Evolutionary conservation across 2,113 vertebrate genomes (phyloP).

Genomic region (Erythrolamprus reginae): DNA sequence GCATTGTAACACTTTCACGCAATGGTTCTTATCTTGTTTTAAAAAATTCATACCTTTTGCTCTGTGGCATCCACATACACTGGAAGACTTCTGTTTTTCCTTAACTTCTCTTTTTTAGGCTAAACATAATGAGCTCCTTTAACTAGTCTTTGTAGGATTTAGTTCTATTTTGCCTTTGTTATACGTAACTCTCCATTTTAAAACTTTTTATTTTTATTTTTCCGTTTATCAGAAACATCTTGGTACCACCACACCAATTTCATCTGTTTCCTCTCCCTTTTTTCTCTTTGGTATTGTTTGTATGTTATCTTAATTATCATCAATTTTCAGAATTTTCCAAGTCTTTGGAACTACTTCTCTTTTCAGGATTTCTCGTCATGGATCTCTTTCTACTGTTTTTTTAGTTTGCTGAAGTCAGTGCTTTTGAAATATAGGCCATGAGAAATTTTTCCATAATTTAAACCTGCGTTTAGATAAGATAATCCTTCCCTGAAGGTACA

Average conservation of each 20-base stretch:
- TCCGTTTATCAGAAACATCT: background rate
- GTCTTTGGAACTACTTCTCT: background rate
- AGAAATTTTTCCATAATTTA: background rate
- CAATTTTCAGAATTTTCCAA: background rate
- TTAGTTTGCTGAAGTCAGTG: background rate
- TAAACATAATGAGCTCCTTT: background rate
- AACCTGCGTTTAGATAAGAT: background rate
- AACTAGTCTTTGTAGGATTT: background rate
- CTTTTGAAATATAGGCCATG: background rate
- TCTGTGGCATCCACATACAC: background rate
- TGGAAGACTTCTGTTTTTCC: background rate
- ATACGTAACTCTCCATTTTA: background rate
- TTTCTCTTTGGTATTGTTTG: background rate
- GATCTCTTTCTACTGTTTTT: background rate
- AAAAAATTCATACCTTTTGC: background rate
- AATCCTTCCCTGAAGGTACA: background rate
- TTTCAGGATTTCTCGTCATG: background rate
- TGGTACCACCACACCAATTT: background rate
- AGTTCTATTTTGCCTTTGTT: background rate
- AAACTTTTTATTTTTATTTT: background rate
- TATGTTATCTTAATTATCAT: background rate
- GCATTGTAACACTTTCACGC: background rate
- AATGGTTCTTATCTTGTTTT: background rate
- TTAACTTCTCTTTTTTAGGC: background rate
- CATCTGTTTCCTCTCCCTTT: background rate